A percentile compares a stretch with the other conserved stretches of the same genome.
phyloP scores from a whole-genome alignment of 2,888 invertebrate species.

The Torymus auratus region DNA sequence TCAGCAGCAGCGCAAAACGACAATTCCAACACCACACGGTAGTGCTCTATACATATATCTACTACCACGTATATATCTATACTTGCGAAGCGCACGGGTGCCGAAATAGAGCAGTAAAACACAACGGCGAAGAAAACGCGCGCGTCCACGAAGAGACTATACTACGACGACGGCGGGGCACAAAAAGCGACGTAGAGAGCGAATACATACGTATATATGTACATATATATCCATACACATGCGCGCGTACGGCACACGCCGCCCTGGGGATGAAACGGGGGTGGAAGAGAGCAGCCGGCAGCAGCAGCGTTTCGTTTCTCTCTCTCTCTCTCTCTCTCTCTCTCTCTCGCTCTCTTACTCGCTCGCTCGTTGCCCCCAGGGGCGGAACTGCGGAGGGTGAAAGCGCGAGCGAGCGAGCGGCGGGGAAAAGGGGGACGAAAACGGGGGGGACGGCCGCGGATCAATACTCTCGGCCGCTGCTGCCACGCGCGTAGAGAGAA shows the following conservation, averaged over 20 bases:
- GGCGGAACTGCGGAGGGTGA: conserved; percentile 55
- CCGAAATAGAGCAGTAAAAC: conserved; percentile 24
- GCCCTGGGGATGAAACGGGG: conserved; percentile 58
- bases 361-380: conserved; percentile 39
- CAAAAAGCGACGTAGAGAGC: too few relatives aligned
- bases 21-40: too few relatives aligned
- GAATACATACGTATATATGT: too few relatives aligned
- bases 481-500: conserved; percentile 43
- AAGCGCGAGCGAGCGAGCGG: conserved; percentile 26
- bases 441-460: conserved; percentile 38
- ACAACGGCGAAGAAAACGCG: conserved; percentile 13
- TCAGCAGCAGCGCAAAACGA: too few relatives aligned
- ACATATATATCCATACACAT: too few relatives aligned
- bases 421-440: conserved; percentile 33
- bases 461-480: conserved; percentile 43
- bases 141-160: not conserved
- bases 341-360: conserved; percentile 12
- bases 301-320: conserved; percentile 51
- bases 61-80: too few relatives aligned
- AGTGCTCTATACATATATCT: too few relatives aligned
- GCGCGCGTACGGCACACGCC: conserved; percentile 26
- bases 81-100: too few relatives aligned
- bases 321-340: conserved; percentile 44
- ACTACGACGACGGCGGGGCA: too few relatives aligned
- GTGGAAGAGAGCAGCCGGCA: conserved; percentile 53